These are phyloP conservation scores for Zoroaster sp. DNA, from an alignment of 53 echinoderm and acorn worm species.

Conservation along the genomic window DNA sequence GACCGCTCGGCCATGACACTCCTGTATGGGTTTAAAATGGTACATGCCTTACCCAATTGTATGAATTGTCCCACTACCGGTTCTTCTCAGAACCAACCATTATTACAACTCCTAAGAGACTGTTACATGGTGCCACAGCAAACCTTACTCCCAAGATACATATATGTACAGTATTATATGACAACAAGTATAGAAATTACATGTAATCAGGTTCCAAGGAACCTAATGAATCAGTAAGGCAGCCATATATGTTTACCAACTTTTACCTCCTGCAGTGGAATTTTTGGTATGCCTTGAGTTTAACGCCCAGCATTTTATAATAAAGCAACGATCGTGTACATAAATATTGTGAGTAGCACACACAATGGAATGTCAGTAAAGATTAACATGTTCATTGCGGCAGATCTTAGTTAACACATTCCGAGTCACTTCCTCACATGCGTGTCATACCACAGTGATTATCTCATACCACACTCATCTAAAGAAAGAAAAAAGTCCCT, in stretches of 20 bases:
- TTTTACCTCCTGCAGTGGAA: background rate
- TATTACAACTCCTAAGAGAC: too few species aligned
- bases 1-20: too few species aligned
- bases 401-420: conserved; percentile 11
- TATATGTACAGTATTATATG: too few species aligned
- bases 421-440: background rate
- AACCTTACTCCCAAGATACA: too few species aligned
- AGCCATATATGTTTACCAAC: background rate
- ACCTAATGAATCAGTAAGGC: background rate
- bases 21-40: too few species aligned
- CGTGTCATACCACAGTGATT: conserved; percentile 18
- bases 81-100: too few species aligned
- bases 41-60: too few species aligned
- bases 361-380: conserved; percentile 1
- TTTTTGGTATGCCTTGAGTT: background rate
- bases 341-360: background rate
- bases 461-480: background rate
- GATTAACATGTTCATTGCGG: conserved; percentile 14
- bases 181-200: too few species aligned
- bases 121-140: too few species aligned
- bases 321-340: background rate
- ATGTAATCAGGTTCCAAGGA: too few species aligned
- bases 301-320: background rate
- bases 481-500: background rate
- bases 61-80: too few species aligned